Base-by-base conservation (phyloP, 2,113 vertebrate genomes). In the Lates calcarifer region DNA sequence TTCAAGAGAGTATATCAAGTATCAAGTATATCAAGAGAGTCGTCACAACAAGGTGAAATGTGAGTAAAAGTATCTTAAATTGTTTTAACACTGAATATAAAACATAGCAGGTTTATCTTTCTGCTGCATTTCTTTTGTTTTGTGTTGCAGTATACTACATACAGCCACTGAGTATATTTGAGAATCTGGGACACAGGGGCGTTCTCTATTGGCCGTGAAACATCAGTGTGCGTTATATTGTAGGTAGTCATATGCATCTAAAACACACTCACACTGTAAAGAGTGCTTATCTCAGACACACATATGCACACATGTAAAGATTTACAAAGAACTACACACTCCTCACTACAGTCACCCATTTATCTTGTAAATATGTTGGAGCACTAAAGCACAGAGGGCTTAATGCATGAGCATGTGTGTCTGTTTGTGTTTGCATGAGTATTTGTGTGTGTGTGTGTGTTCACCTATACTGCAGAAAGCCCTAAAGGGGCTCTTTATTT, bases 401-500 rank as follows among this genome's bases (percentile, higher is more conserved):
- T 18, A 60, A 39, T 61, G 37, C 47, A 43, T 49, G 57, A 35
- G 39, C 56, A 20, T 62, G 29, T 53, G 35, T 43, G 5, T 55
- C 15, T 35, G n/a, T 43, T 8, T 56, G 20, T 62, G 45, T 24
- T 22, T 55, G 43, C 63, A 3, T 51, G 58, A 60, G 37, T 55
- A n/a, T n/a, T n/a, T n/a, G 49, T 69, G 15, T 29, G 20, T 68
- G 41, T 37, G 5, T 77, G 17, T 79, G 62, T 63, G 55, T 82
- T 76, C 62, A 43, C 65, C 49, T 79, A 58, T 62, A 66, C 35
- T 61, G 58, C 22, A 71, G 68, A 78, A 82, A 88, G 22, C 75
- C 72, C 83, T 64, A 28, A 82, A 86, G 87, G 66, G 35, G 35
- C 57, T 79, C 53, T 88, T 88, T 66, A 83, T 89, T 84, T 88